Conservation (phyloP, 2,797 vertebrate species). For the Rhinella marina region DNA sequence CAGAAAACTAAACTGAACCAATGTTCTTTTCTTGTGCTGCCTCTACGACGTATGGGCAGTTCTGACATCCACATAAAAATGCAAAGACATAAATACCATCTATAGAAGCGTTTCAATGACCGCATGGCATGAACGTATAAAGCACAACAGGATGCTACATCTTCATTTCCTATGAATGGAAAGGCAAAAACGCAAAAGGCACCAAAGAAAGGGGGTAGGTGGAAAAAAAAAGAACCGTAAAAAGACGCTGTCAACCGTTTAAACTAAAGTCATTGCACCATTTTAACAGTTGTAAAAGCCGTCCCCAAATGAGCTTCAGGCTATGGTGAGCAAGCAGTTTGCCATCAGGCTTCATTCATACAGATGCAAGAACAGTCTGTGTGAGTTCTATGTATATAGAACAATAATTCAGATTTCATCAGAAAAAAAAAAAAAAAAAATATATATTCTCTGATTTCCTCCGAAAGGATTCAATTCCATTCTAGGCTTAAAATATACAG, state of each 20-base stretch:
- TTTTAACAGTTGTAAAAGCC: neutral
- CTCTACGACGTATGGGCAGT: neutral
- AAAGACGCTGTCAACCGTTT: constrained; percentile 6
- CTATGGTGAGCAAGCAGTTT: neutral
- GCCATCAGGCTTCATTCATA: neutral
- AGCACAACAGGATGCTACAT: neutral
- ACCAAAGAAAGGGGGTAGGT: neutral
- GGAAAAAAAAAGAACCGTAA: neutral
- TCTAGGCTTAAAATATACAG: neutral
- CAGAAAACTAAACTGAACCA: neutral
- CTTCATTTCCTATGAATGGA: constrained; percentile 1
- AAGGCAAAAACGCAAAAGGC: constrained; percentile 52
- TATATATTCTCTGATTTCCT: neutral
- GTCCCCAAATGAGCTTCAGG: neutral
- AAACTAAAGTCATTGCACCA: neutral
- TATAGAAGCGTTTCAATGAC: neutral
- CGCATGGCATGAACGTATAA: neutral
- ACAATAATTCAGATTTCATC: neutral
- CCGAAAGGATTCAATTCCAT: neutral
- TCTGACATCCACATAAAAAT: constrained; percentile 1
- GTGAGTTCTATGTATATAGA: neutral
- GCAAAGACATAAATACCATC: neutral
- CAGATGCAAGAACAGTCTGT: neutral
- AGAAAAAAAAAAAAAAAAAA: no score
- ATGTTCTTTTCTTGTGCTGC: constrained; percentile 7